These are phyloP conservation scores for Scotopteryx bipunctaria DNA, from an alignment of 2,888 invertebrate species.

Conservation along the genomic window DNA sequence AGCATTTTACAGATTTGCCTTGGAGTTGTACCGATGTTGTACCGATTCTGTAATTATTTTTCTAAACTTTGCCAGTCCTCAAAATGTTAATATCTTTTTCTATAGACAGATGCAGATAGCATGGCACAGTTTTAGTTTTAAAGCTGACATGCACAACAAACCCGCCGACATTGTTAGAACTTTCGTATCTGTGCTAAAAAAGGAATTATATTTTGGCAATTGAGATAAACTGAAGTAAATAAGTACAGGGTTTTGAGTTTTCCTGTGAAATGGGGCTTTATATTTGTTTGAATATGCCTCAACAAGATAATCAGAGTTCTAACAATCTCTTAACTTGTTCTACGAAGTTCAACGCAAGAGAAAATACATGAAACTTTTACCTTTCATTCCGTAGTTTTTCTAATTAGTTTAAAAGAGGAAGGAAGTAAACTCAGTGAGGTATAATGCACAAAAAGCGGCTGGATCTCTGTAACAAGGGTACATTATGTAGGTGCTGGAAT, in stretches of 20 bases:
- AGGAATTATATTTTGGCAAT: too few species aligned
- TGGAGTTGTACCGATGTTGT: too few species aligned
- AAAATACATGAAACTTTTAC: slow-evolving; percentile 4
- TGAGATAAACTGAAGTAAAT: background rate
- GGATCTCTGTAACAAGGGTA: slow-evolving; percentile 20
- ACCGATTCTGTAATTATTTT: too few species aligned
- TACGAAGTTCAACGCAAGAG: background rate
- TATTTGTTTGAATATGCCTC: background rate
- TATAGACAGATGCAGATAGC: too few species aligned
- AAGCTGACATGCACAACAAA: too few species aligned
- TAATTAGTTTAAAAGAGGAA: slow-evolving; percentile 19
- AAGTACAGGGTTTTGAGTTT: background rate
- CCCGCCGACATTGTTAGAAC: too few species aligned
- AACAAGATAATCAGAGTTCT: background rate
- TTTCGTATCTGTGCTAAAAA: too few species aligned
- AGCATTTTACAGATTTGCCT: background rate
- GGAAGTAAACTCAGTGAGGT: background rate
- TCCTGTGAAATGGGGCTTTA: background rate
- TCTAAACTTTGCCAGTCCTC: too few species aligned
- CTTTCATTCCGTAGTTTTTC: slow-evolving; percentile 15
- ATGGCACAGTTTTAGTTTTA: too few species aligned
- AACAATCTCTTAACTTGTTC: background rate
- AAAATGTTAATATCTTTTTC: too few species aligned
- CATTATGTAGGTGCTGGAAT: slow-evolving; percentile 9
- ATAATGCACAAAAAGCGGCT: background rate